phyloP scores from a whole-genome alignment of 2,797 vertebrate genomes.

The Arnoldichthys spilopterus region DNA sequence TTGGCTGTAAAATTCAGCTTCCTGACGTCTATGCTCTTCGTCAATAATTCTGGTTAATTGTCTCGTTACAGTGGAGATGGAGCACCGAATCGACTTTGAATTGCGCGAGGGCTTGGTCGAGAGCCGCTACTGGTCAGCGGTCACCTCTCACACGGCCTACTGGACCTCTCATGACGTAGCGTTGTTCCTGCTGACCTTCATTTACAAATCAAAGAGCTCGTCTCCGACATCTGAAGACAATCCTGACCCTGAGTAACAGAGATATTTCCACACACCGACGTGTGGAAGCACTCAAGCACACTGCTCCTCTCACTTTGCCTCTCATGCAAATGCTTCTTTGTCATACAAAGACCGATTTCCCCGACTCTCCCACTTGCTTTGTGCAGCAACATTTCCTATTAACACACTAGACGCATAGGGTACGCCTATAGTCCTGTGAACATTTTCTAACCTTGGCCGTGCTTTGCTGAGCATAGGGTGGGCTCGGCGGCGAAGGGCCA shows the following conservation, averaged over 20 bases:
- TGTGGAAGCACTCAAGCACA: conserved; percentile 34
- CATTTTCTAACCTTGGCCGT: conserved; percentile 8
- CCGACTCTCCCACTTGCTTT: conserved; percentile 21
- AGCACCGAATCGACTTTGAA: conserved; percentile 95
- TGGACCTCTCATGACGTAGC: conserved; percentile 97
- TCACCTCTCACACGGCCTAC: conserved; percentile 97
- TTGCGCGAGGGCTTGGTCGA: conserved; percentile 96
- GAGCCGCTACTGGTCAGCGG: conserved; percentile 97
- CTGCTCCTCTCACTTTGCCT: conserved; percentile 36
- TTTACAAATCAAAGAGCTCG: conserved; percentile 83
- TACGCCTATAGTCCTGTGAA: not conserved
- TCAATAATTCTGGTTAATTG: conserved; percentile 6
- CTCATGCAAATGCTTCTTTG: conserved; percentile 53
- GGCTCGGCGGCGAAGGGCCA: not conserved
- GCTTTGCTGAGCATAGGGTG: not conserved
- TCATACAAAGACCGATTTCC: conserved; percentile 41
- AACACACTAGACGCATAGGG: not conserved
- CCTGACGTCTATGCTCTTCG: not conserved
- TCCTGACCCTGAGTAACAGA: conserved; percentile 69
- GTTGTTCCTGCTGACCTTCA: conserved; percentile 95
- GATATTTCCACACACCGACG: conserved; percentile 31
- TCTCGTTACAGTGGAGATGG: conserved; percentile 87
- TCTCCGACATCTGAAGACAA: conserved; percentile 62
- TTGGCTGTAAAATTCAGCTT: not conserved
- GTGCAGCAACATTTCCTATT: conserved; percentile 26